Evolutionary conservation across 2,797 vertebrate species (phyloP).

Genomic region (Amazonetta brasiliensis): DNA sequence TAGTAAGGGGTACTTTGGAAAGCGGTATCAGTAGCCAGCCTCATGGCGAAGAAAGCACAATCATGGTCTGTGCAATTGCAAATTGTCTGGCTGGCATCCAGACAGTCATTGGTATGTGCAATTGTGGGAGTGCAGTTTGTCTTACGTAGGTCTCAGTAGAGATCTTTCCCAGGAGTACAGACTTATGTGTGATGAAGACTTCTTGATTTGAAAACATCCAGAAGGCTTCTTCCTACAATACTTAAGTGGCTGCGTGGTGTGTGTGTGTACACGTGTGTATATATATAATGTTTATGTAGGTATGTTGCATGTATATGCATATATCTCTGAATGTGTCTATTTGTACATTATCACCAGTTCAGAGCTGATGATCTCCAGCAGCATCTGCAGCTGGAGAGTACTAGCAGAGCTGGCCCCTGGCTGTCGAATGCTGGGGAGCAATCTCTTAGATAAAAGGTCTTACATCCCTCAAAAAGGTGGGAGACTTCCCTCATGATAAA

Average conservation of each 20-base stretch:
- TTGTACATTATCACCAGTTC: not conserved
- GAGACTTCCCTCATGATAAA: not conserved
- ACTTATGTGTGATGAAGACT: not conserved
- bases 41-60: not conserved
- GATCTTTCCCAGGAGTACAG: not conserved
- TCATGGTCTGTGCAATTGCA: not conserved
- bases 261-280: not conserved
- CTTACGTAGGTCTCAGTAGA: fast-evolving
- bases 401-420: not conserved
- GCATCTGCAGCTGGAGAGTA: not conserved
- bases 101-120: not conserved
- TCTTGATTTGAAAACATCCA: not conserved
- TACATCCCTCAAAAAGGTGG: not conserved
- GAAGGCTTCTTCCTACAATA: not conserved
- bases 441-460: not conserved
- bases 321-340: not conserved
- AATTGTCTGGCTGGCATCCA: not conserved
- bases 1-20: not conserved
- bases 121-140: not conserved
- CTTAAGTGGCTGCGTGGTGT: not conserved
- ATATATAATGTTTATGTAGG: not conserved
- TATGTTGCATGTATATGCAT: not conserved
- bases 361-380: not conserved
- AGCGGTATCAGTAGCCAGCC: not conserved
- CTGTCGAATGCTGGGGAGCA: not conserved